Percentiles rank a stretch among this genome's conserved stretches.
Evolutionary conservation across 2,888 invertebrate species (phyloP).

Genomic region (Harpalus rubripes): DNA sequence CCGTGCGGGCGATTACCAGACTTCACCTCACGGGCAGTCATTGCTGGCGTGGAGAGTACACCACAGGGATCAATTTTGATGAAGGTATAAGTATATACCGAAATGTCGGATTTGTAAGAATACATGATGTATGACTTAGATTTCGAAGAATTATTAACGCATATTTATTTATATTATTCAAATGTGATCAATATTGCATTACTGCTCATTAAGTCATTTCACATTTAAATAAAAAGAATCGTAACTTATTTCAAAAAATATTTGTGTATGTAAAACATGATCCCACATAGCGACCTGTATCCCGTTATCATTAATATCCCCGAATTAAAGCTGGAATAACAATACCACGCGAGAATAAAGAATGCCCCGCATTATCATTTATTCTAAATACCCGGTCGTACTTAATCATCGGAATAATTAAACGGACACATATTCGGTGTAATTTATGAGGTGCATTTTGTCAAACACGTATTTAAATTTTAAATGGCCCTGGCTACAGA

Average conservation of each 20-base stretch:
- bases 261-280: conserved; percentile 48
- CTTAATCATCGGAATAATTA: conserved; percentile 61
- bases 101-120: too few species aligned
- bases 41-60: too few species aligned
- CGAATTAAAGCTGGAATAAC: conserved; percentile 54
- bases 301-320: conserved; percentile 57
- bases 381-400: conserved; percentile 46
- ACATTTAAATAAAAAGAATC: conserved; percentile 3
- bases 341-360: conserved; percentile 41
- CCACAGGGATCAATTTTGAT: too few species aligned
- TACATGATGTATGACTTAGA: too few species aligned
- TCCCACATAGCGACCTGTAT: conserved; percentile 35
- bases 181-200: conserved; percentile 50
- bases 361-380: conserved; percentile 55
- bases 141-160: too few species aligned
- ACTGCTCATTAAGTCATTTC: background rate
- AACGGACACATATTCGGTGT: conserved; percentile 55
- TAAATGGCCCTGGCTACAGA: conserved; percentile 25
- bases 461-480: conserved; percentile 56
- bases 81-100: too few species aligned
- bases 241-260: conserved; percentile 26
- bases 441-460: conserved; percentile 56
- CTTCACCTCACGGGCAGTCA: too few species aligned
- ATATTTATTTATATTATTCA: conserved; percentile 20
- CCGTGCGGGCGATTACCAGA: too few species aligned